Evolutionary conservation across 2,113 vertebrate species (phyloP).

Genomic region (Trachemys scripta): DNA sequence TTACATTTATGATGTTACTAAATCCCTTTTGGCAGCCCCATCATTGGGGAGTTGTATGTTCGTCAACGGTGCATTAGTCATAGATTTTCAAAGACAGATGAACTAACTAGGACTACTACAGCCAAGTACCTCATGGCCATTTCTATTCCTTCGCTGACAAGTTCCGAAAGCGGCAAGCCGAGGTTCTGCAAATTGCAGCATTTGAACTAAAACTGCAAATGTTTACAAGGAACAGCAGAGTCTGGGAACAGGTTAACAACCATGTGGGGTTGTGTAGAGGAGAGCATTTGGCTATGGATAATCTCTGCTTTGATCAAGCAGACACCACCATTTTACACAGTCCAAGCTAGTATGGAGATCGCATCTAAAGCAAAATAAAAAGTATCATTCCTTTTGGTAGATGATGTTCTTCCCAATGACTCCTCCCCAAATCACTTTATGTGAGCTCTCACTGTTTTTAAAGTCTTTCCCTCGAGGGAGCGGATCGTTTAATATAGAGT

Average conservation of each 20-base stretch:
- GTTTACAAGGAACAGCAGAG: slow-evolving; percentile 8
- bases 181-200: slow-evolving; percentile 29
- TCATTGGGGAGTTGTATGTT: background rate
- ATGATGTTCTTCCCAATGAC: slow-evolving; percentile 39
- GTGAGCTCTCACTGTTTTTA: slow-evolving; percentile 48
- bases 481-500: slow-evolving; percentile 85
- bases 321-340: slow-evolving; percentile 44
- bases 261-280: background rate
- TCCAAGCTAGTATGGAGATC: slow-evolving; percentile 41
- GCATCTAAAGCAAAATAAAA: slow-evolving; percentile 63
- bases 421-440: slow-evolving; percentile 34
- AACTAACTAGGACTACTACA: slow-evolving; percentile 33
- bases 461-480: slow-evolving; percentile 64
- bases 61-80: background rate
- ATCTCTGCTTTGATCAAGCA: slow-evolving; percentile 53
- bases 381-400: slow-evolving; percentile 40
- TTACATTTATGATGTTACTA: slow-evolving; percentile 5
- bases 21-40: background rate
- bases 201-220: slow-evolving; percentile 28
- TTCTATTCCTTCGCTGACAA: slow-evolving; percentile 47
- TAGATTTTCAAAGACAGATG: background rate
- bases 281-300: background rate
- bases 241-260: slow-evolving; percentile 39
- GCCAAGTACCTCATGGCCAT: background rate
- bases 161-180: slow-evolving; percentile 31